A percentile compares a stretch with the other conserved stretches of the same genome.
phyloP scores from a whole-genome alignment of 92 coral and sea anemone species.

The Epizoanthus illoricatus region DNA sequence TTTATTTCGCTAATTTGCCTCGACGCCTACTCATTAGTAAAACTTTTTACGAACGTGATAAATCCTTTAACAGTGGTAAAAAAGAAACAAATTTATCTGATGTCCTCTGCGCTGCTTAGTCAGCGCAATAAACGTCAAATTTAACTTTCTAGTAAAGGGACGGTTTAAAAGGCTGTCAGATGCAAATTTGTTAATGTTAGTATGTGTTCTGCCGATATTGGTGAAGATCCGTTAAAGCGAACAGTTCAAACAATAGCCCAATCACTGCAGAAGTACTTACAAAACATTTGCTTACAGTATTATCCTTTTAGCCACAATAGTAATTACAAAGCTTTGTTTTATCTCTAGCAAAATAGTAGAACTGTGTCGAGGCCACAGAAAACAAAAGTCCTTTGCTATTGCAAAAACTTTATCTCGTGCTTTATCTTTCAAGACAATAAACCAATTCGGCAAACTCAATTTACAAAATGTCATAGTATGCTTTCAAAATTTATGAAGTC shows the following conservation, averaged over 20 bases:
- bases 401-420: not conserved
- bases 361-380: not conserved
- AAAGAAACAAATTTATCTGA: not conserved
- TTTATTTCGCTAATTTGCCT: slow-evolving; percentile 5
- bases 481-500: too few relatives aligned
- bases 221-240: slow-evolving; percentile 26
- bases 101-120: not conserved
- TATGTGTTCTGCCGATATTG: slow-evolving; percentile 4
- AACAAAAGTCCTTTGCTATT: not conserved
- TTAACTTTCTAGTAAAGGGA: slow-evolving; percentile 7
- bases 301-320: slow-evolving; percentile 16
- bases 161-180: slow-evolving; percentile 1
- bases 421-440: not conserved
- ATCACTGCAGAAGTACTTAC: slow-evolving; percentile 29
- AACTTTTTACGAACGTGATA: not conserved
- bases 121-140: not conserved
- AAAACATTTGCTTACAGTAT: slow-evolving; percentile 23
- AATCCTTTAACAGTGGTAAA: not conserved
- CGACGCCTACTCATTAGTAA: slow-evolving; percentile 9
- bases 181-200: slow-evolving; percentile 13
- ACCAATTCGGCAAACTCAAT: not conserved
- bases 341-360: slow-evolving; percentile 1
- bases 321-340: slow-evolving; percentile 25
- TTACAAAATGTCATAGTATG: too few relatives aligned
- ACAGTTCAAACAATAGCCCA: not conserved